These are phyloP conservation scores for Apamea anceps DNA, from an alignment of 2,888 invertebrate species.

Conservation along the genomic window DNA sequence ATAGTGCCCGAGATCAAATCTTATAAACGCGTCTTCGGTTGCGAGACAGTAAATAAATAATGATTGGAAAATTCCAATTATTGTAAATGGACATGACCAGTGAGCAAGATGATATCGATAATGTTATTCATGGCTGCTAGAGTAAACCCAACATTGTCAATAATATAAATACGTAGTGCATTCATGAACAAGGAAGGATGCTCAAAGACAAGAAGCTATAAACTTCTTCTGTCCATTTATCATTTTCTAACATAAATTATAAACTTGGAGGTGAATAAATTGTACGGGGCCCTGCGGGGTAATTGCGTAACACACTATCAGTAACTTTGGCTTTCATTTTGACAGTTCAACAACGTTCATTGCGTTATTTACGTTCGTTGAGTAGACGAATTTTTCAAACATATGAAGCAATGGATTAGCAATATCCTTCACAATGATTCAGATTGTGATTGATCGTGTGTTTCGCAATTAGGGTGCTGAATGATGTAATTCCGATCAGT, in stretches of 20 bases:
- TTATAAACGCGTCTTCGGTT: constrained; percentile 51
- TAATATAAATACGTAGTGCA: constrained; percentile 34
- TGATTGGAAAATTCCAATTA: constrained; percentile 58
- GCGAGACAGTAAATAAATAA: constrained; percentile 59
- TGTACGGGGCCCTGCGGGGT: not conserved
- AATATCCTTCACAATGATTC: too few species aligned
- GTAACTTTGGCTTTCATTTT: too few species aligned
- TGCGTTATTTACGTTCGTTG: too few species aligned
- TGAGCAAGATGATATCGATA: constrained; percentile 59
- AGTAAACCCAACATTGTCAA: constrained; percentile 43
- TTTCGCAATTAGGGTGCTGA: too few species aligned
- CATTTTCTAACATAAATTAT: constrained; percentile 41
- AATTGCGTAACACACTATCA: too few species aligned
- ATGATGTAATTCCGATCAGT: not conserved
- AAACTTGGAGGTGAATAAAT: constrained; percentile 34
- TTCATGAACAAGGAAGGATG: constrained; percentile 27
- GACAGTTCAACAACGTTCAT: too few species aligned
- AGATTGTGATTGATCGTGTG: too few species aligned
- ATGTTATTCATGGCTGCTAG: constrained; percentile 56
- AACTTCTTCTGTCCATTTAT: constrained; percentile 20
- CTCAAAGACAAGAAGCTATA: constrained; percentile 36
- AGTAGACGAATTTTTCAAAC: too few species aligned
- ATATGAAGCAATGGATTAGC: too few species aligned
- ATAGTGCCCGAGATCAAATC: constrained; percentile 57
- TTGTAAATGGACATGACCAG: constrained; percentile 54